Evolutionary conservation across 2,888 invertebrate species (phyloP).

Genomic region (Aphodius sticticus): DNA sequence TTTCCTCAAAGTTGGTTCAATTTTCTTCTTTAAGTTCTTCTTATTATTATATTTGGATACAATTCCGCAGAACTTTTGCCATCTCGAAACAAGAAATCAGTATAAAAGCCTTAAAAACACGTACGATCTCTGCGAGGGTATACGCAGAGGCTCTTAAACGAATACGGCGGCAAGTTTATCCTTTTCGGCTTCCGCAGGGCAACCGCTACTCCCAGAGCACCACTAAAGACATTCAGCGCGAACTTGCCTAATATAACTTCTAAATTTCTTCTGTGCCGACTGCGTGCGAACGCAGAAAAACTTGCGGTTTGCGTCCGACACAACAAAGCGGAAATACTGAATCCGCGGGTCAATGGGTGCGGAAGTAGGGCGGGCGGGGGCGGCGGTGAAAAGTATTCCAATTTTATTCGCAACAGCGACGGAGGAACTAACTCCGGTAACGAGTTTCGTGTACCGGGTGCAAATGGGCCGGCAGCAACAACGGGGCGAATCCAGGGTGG

Average conservation of each 20-base stretch:
- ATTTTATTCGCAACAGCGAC: slow-evolving; percentile 24
- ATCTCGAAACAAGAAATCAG: background rate
- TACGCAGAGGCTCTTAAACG: background rate
- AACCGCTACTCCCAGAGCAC: background rate
- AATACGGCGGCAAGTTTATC: background rate
- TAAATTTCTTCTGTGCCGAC: background rate
- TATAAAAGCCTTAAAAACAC: background rate
- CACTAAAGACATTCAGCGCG: background rate
- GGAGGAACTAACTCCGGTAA: slow-evolving; percentile 41
- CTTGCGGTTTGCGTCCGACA: slow-evolving; percentile 14
- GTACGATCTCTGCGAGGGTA: background rate
- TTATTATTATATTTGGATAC: background rate
- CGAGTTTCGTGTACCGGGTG: slow-evolving; percentile 54
- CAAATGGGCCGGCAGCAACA: slow-evolving; percentile 43
- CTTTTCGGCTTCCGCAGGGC: background rate
- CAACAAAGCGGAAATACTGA: slow-evolving; percentile 16
- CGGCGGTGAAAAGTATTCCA: slow-evolving; percentile 21
- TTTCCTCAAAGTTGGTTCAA: too few species aligned
- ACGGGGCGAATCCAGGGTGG: background rate
- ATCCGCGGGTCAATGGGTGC: slow-evolving; percentile 21
- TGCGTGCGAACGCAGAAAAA: slow-evolving; percentile 13
- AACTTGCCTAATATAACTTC: slow-evolving; percentile 4
- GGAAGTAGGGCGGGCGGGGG: background rate
- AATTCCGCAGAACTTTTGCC: background rate
- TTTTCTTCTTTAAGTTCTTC: too few species aligned